Conservation (phyloP, 2,113 vertebrate species). For the Bolborhynchus lineola region DNA sequence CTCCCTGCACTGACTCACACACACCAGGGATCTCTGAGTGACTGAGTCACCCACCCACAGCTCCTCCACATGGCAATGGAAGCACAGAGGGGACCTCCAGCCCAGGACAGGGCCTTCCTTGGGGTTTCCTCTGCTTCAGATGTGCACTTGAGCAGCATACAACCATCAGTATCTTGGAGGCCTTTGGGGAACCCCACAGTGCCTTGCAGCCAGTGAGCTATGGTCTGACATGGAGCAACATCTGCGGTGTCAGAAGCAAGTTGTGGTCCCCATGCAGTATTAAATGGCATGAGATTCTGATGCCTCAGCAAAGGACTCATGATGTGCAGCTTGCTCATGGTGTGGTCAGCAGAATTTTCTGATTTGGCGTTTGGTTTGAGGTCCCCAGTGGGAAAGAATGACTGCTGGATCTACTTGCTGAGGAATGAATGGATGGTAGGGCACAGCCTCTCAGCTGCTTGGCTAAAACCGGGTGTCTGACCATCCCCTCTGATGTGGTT, state of each 20-base stretch:
- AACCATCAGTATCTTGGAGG: fast-evolving
- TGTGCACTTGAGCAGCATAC: fast-evolving
- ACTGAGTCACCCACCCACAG: neutral
- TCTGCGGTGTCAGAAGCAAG: fast-evolving
- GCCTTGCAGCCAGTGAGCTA: neutral
- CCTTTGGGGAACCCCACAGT: neutral
- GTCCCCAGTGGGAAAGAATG: neutral
- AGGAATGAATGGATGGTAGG: neutral
- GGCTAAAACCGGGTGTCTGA: neutral
- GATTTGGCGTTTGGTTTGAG: neutral
- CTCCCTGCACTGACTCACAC: neutral
- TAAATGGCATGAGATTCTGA: neutral
- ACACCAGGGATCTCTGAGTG: fast-evolving
- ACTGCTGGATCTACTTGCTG: neutral
- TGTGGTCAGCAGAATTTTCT: fast-evolving
- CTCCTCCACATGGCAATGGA: neutral
- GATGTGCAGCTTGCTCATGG: neutral
- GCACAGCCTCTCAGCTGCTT: neutral
- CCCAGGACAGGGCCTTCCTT: neutral
- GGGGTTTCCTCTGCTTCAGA: neutral
- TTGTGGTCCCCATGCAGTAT: neutral
- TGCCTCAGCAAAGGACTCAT: neutral
- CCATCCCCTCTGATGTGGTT: neutral
- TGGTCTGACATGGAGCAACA: neutral
- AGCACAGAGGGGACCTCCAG: neutral